A percentile compares a stretch with the other conserved stretches of the same genome.
These are phyloP conservation scores for Plagodis pulveraria DNA, from an alignment of 2,888 invertebrate genomes.

Conservation along the genomic window DNA sequence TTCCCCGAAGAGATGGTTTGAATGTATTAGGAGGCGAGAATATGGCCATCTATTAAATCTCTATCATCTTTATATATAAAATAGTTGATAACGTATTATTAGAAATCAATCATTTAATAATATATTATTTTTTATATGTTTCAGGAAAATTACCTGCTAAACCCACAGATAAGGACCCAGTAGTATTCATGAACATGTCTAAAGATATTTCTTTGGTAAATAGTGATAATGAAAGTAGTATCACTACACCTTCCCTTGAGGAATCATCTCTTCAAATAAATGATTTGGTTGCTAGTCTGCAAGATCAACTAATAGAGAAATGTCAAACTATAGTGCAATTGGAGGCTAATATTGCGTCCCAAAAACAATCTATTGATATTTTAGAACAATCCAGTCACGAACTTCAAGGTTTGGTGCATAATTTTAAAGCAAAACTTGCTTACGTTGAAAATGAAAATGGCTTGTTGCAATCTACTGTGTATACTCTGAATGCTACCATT, in stretches of 20 bases:
- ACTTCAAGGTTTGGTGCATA: conserved; percentile 51
- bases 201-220: conserved; percentile 66
- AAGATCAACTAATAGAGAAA: conserved; percentile 55
- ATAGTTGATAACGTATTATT: no score
- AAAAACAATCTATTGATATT: conserved; percentile 55
- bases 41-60: no score
- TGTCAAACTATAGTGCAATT: conserved; percentile 57
- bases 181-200: conserved; percentile 63
- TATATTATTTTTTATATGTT: background rate
- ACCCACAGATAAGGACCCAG: conserved; percentile 46
- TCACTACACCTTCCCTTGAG: conserved; percentile 45
- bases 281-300: conserved; percentile 48
- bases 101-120: no score
- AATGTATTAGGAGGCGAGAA: no score
- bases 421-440: conserved; percentile 53
- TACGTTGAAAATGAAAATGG: conserved; percentile 60
- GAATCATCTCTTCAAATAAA: conserved; percentile 43
- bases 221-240: conserved; percentile 64
- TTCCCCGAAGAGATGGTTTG: no score
- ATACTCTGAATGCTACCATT: conserved; percentile 62
- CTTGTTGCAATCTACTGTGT: conserved; percentile 58
- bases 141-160: conserved; percentile 24
- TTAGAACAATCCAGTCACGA: conserved; percentile 60
- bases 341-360: conserved; percentile 53
- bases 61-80: no score